Base-by-base conservation (phyloP, 2,113 vertebrate species). In the Dipodomys merriami region DNA sequence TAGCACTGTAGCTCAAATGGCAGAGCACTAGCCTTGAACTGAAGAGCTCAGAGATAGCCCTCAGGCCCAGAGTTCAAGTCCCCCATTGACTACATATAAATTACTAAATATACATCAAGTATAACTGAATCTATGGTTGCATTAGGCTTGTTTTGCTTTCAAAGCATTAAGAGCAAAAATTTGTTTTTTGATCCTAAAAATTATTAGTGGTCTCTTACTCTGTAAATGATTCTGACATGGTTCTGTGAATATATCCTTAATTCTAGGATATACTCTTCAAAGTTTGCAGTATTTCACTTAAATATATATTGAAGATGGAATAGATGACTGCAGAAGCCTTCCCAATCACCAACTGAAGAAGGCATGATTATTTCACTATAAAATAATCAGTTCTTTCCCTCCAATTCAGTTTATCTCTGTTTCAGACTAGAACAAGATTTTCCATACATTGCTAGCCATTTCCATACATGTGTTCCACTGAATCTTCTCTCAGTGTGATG, bases 101-200 rank as follows among this genome's bases (percentile, higher is more conserved):
- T 44, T n/a, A 60, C 76, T 91, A 25, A 18, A 29, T 76, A 86
- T 85, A 67, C 9, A 46, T n/a, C 6, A 53, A 79, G 25, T 8
- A 49, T 23, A 86, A 88, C 86, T 77, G 76, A 80, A 89, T 6
- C 7, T 35, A n/a, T 22, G 15, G 74, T 89, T 13, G 27, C 49
- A 62, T 69, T 53, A 78, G 27, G 2, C 2, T 76, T 65, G 3
- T 64, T 91, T 71, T 91, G 44, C 49, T 49, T 19, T 85, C 22
- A 71, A 35, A 80, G 11, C 53, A 62, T 67, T n/a, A 30, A 79
- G 39, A 69, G 65, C 19, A 80, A 73, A 69, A 62, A 79, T 6
- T 23, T 80, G 30, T 57, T 83, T 93, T 29, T 65, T 87, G 35
- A 92, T 73, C 57, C 20, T 91, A 53, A 57, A 16, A 90, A 65